Conservation (phyloP, 2,888 invertebrate species). For the Yponomeuta plumbellus region DNA sequence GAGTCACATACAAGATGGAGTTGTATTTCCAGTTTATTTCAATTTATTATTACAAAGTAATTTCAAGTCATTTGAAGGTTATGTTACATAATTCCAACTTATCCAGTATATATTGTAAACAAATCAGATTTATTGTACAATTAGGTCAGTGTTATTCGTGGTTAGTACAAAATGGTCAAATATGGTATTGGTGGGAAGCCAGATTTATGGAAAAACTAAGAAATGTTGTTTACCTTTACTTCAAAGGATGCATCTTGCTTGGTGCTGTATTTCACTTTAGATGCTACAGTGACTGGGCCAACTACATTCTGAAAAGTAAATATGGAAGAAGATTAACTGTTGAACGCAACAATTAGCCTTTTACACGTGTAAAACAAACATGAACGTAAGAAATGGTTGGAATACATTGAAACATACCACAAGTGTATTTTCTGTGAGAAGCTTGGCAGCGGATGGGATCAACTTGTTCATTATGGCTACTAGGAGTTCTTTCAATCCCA, state of each 20-base stretch:
- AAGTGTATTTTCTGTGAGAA: constrained; percentile 47
- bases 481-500: constrained; percentile 52
- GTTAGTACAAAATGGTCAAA: not conserved
- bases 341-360: constrained; percentile 3
- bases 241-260: constrained; percentile 79
- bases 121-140: not conserved
- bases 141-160: not conserved
- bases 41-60: constrained; percentile 18
- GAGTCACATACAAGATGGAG: too few species aligned
- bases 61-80: constrained; percentile 66
- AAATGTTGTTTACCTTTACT: constrained; percentile 62
- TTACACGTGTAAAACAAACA: constrained; percentile 17
- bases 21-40: too few species aligned
- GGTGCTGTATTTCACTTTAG: constrained; percentile 74
- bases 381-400: constrained; percentile 4
- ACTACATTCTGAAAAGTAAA: constrained; percentile 54
- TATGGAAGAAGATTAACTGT: not conserved
- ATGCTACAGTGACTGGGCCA: constrained; percentile 44
- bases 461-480: constrained; percentile 61
- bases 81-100: constrained; percentile 59
- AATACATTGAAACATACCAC: constrained; percentile 41
- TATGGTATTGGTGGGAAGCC: not conserved
- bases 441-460: constrained; percentile 53
- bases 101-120: not conserved
- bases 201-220: not conserved